Base-by-base conservation (phyloP, 2,888 invertebrate genomes). In the Ypsolopha scabrella region DNA sequence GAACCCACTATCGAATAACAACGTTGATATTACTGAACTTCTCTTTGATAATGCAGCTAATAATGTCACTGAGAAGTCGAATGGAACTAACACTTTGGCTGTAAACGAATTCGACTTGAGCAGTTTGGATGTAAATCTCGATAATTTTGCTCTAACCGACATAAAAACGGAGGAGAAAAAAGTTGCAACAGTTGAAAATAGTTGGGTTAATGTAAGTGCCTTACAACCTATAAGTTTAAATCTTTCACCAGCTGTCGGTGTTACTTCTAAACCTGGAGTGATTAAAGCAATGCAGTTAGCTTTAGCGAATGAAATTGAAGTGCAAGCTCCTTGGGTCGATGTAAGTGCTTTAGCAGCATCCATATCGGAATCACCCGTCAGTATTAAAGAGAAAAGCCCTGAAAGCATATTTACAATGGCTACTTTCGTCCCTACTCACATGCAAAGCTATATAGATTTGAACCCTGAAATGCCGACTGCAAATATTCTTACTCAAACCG, bases 311-410 rank as follows among this genome's bases (percentile, higher is more conserved):
- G 93, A 93, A 65, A 90, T 93, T 57, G 93, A 93, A 72, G 83
- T 92, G 41, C 91, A 93, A 55, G 89, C 91, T 0, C 90, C 92
- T 0, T 94, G 94, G 94, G 88, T 92, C 1, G 92, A 93, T 64
- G 92, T 92, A 0, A 91, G 90, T 58, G 90, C 91, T 6, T 73
- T 93, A 52, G 90, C 92, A 1, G 89, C 91, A 0, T 89, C 89
- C 43, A 86, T 89, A 65, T 87, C 89, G 56, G 88, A 90, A 77
- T 88, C 90, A 0, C 90, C 90, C 14, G 86, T 92, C 0, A 89
- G 88, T 57, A 89, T 90, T 44, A 89, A 90, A 68, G 88, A 89
- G 58, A 87, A 82, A 72, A 85, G 68, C 44, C 90, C 77, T 56
- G 88, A 88, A 60, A 87, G 71, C 59, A 80, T 87, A 55, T 88